A percentile compares a stretch with the other conserved stretches of the same genome.
Evolutionary conservation across 2,113 vertebrate species (phyloP).

Genomic region (Aleadryas rufinucha): DNA sequence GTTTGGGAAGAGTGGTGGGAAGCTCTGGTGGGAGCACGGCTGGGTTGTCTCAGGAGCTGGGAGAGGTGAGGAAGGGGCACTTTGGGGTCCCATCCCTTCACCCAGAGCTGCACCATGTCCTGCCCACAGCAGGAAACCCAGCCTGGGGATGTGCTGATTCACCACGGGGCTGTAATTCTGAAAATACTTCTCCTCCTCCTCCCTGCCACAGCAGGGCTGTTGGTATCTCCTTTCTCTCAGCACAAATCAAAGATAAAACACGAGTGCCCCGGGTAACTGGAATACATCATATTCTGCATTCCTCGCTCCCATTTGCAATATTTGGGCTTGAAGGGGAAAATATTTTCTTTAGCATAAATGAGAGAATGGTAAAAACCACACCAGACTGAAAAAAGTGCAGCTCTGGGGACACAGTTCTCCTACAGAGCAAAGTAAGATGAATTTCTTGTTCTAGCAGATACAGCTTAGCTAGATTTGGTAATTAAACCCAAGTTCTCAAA

Average conservation of each 20-base stretch:
- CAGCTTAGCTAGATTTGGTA: neutral
- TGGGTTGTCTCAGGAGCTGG: neutral
- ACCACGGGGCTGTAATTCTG: neutral
- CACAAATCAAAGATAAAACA: neutral
- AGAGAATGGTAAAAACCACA: neutral
- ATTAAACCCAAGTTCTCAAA: neutral
- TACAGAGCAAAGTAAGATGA: neutral
- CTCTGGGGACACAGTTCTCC: neutral
- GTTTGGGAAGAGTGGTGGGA: neutral
- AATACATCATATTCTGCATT: neutral
- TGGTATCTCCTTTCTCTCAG: neutral
- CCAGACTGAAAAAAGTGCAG: neutral
- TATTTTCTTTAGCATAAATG: neutral
- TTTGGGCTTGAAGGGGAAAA: neutral
- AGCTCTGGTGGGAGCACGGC: accelerated
- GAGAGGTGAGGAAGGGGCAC: neutral
- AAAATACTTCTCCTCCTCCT: neutral
- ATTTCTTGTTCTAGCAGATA: neutral
- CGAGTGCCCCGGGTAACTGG: neutral
- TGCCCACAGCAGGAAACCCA: neutral
- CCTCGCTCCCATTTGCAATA: neutral
- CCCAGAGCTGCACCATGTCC: neutral
- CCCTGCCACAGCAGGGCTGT: neutral
- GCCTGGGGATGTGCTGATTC: neutral
- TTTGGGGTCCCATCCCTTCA: neutral